phyloP scores from a whole-genome alignment of 1,140 invertebrate species.

The Scaptomyza graminum region DNA sequence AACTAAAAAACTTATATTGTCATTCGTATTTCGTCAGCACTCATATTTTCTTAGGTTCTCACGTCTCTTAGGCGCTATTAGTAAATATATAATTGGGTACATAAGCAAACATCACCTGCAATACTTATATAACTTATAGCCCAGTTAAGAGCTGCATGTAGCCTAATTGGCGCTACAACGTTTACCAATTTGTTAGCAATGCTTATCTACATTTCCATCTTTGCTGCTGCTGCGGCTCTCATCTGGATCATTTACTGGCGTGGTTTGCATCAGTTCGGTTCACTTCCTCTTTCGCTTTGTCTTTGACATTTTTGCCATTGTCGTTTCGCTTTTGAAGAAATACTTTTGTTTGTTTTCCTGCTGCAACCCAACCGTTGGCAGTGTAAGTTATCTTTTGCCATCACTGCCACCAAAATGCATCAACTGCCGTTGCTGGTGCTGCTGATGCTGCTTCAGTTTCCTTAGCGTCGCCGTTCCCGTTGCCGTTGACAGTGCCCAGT shows the following conservation, averaged over 20 bases:
- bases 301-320: conserved; percentile 47
- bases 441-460: not conserved
- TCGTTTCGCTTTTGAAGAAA: conserved; percentile 29
- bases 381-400: conserved; percentile 35
- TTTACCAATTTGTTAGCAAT: conserved; percentile 69
- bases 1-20: too few relatives aligned
- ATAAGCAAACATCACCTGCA: not conserved
- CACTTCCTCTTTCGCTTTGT: conserved; percentile 31
- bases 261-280: conserved; percentile 12
- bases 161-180: conserved; percentile 71
- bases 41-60: too few relatives aligned
- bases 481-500: conserved; percentile 43
- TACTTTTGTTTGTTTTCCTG: conserved; percentile 69
- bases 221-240: not conserved
- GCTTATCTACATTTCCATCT: conserved; percentile 43
- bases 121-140: not conserved
- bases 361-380: conserved; percentile 28
- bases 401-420: conserved; percentile 40
- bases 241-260: conserved; percentile 27
- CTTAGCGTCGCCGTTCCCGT: not conserved
- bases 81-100: not conserved
- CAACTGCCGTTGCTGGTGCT: conserved; percentile 14
- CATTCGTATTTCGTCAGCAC: too few relatives aligned
- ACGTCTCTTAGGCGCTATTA: too few relatives aligned
- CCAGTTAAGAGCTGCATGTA: conserved; percentile 10